A percentile compares a stretch with the other conserved stretches of the same genome.
Conservation (phyloP, 2,888 invertebrate genomes). For the Hyposoter dolosus region DNA sequence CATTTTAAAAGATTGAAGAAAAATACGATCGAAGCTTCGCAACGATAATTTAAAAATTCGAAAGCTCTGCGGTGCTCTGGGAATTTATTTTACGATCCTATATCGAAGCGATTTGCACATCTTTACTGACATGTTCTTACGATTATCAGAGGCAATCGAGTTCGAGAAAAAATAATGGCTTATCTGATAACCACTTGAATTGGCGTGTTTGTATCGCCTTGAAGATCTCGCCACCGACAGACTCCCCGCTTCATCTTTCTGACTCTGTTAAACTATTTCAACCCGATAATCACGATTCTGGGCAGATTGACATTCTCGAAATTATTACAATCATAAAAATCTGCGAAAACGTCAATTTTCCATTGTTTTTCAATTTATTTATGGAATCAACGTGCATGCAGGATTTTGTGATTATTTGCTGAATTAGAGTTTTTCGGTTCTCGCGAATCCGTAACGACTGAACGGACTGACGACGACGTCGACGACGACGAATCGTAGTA, state of each 20-base stretch:
- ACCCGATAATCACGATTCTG: not conserved
- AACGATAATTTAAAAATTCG: not conserved
- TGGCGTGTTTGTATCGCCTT: conserved; percentile 49
- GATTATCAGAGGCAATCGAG: conserved; percentile 53
- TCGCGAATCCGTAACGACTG: not conserved
- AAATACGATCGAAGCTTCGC: not conserved
- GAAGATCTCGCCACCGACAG: conserved; percentile 21
- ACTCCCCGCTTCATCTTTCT: not conserved
- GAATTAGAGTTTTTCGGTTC: not conserved
- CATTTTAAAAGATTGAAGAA: not conserved
- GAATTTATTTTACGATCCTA: conserved; percentile 26
- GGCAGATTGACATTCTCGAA: not conserved
- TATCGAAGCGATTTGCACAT: conserved; percentile 44
- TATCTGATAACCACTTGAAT: conserved; percentile 67
- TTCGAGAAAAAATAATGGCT: conserved; percentile 62
- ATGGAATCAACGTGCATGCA: not conserved
- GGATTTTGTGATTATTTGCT: not conserved
- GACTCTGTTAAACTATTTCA: not conserved
- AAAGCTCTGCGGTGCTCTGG: not conserved
- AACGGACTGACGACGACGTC: conserved; percentile 10
- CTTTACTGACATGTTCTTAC: conserved; percentile 26
- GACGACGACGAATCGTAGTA: conserved; percentile 44
- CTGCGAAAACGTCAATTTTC: not conserved
- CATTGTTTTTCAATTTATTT: not conserved
- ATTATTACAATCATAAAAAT: not conserved